A percentile compares a stretch with the other conserved stretches of the same genome.
Conservation (phyloP, 1,140 invertebrate genomes). For the Psix sp. region DNA sequence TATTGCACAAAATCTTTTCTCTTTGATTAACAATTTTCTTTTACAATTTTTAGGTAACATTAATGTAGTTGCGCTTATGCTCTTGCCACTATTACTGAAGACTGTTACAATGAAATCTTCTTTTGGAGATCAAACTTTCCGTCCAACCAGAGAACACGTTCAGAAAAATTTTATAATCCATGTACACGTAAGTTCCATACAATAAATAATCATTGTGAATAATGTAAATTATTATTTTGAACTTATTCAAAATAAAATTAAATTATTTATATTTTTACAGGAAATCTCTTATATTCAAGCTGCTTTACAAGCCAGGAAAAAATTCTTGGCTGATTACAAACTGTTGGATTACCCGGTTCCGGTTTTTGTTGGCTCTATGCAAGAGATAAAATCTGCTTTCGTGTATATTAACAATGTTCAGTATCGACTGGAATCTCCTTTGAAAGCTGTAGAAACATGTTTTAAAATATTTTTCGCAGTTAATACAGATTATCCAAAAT, state of each 20-base stretch:
- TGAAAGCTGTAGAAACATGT: slow-evolving; percentile 54
- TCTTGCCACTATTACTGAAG: slow-evolving; percentile 49
- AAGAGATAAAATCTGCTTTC: slow-evolving; percentile 54
- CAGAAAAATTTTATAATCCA: slow-evolving; percentile 57
- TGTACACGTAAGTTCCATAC: slow-evolving; percentile 34
- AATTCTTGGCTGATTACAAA: slow-evolving; percentile 45
- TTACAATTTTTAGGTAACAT: slow-evolving; percentile 37
- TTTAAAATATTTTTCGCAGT: slow-evolving; percentile 53
- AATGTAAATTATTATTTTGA: too few relatives aligned
- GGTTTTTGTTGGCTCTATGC: slow-evolving; percentile 52
- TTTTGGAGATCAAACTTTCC: slow-evolving; percentile 47
- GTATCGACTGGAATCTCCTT: slow-evolving; percentile 48
- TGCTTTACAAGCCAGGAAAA: slow-evolving; percentile 43
- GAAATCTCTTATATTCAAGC: slow-evolving; percentile 36
- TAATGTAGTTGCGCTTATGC: slow-evolving; percentile 37
- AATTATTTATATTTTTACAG: slow-evolving; percentile 20
- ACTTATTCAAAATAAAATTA: too few relatives aligned
- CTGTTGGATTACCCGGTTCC: slow-evolving; percentile 49
- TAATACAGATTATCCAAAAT: slow-evolving; percentile 50
- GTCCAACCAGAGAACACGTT: slow-evolving; percentile 55
- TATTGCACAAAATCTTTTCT: too few relatives aligned
- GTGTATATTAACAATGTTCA: slow-evolving; percentile 43
- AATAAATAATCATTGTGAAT: too few relatives aligned
- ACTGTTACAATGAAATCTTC: slow-evolving; percentile 57
- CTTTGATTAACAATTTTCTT: neutral